Evolutionary conservation across 1,140 invertebrate species (phyloP).

Genomic region (Nautilus pompilius): DNA sequence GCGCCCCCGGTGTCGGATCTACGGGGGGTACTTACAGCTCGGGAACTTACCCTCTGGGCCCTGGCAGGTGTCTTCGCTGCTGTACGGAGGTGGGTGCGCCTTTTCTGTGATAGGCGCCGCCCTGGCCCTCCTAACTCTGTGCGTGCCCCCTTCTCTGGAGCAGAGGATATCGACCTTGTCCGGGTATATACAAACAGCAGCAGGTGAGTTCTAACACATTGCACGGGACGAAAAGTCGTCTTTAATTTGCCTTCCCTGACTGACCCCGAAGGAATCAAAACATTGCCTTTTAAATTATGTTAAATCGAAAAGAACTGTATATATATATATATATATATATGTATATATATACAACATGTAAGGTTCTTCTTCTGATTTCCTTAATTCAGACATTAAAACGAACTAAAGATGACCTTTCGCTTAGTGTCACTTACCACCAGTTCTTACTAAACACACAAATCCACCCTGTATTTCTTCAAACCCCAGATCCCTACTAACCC

Average conservation of each 20-base stretch:
- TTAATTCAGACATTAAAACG: no score
- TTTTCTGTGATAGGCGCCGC: constrained; percentile 35
- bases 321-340: constrained; percentile 5
- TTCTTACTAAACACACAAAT: no score
- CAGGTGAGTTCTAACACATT: constrained; percentile 21
- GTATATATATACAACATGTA: neutral
- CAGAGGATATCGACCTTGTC: constrained; percentile 9
- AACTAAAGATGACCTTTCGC: no score
- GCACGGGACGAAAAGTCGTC: no score
- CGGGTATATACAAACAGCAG: constrained; percentile 22
- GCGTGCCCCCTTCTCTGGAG: constrained; percentile 2
- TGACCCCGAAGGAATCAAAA: no score
- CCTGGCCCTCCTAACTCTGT: constrained; percentile 15
- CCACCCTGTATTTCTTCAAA: no score
- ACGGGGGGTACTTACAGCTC: constrained; percentile 36
- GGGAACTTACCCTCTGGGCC: constrained; percentile 36
- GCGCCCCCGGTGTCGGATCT: constrained; percentile 34
- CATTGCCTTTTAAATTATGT: no score
- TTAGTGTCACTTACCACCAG: no score
- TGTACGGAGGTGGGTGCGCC: constrained; percentile 46
- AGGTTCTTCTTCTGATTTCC: neutral
- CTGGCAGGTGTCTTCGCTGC: constrained; percentile 46
- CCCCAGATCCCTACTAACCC: no score
- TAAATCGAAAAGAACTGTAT: no score
- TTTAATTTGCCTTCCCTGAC: no score